These are phyloP conservation scores for Fregata magnificens DNA, from an alignment of 2,113 vertebrate species.

Conservation along the genomic window DNA sequence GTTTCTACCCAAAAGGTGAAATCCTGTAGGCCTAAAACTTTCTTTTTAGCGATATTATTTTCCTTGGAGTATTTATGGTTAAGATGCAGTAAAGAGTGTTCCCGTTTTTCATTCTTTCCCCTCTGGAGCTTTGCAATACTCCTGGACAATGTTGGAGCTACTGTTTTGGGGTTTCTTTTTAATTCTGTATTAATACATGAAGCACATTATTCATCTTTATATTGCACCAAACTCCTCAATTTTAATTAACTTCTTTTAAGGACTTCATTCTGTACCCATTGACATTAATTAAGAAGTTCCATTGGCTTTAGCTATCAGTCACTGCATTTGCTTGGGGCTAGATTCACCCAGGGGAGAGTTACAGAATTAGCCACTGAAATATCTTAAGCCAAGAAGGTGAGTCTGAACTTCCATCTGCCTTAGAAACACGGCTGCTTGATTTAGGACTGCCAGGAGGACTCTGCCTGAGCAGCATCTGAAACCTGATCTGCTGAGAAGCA, in stretches of 20 bases:
- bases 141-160: not conserved
- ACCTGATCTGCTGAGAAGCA: not conserved
- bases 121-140: not conserved
- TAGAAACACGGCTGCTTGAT: not conserved
- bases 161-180: not conserved
- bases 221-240: not conserved
- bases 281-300: constrained; percentile 34
- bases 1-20: not conserved
- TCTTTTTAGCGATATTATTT: not conserved
- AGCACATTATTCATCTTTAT: not conserved
- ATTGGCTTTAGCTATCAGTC: not conserved
- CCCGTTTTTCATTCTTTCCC: not conserved
- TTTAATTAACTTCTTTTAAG: constrained; percentile 50
- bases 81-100: not conserved
- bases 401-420: not conserved
- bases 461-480: not conserved
- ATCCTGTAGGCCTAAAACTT: not conserved
- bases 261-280: not conserved
- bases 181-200: not conserved
- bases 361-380: not conserved
- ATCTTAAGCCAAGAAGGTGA: not conserved
- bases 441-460: not conserved
- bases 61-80: not conserved
- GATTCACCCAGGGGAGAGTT: not conserved
- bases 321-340: not conserved